These are phyloP conservation scores for Chalcis sispes DNA, from an alignment of 2,888 invertebrate genomes.

Conservation along the genomic window DNA sequence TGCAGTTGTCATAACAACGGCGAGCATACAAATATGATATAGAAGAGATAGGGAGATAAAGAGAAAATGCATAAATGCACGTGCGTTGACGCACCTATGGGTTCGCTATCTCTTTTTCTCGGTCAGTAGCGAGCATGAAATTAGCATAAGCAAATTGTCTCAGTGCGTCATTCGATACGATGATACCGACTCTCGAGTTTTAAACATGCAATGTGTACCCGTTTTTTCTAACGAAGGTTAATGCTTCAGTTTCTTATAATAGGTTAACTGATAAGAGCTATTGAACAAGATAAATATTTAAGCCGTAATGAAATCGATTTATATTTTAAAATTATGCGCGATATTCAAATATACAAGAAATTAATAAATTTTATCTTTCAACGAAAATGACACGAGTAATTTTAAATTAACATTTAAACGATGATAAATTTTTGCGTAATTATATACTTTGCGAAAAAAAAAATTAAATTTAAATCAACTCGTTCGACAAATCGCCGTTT, in stretches of 20 bases:
- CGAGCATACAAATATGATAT: background rate
- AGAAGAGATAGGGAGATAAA: background rate
- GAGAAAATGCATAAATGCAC: constrained; percentile 12
- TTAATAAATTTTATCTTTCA: too few species aligned
- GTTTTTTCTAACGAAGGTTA: constrained; percentile 17
- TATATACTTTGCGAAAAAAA: too few species aligned
- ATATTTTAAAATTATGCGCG: too few species aligned
- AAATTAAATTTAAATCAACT: background rate
- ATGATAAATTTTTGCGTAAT: background rate
- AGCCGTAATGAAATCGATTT: background rate
- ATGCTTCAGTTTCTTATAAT: too few species aligned
- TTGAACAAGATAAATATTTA: constrained; percentile 15
- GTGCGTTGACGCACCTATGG: background rate
- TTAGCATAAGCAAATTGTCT: constrained; percentile 40
- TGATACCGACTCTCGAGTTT: background rate
- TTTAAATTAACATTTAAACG: too few species aligned
- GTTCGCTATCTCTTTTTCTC: background rate
- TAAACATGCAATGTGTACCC: constrained; percentile 6
- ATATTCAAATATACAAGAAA: background rate
- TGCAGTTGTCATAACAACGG: constrained; percentile 42
- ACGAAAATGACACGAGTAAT: too few species aligned
- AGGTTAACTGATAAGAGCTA: too few species aligned
- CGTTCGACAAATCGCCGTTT: constrained; percentile 11
- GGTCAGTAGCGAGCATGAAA: background rate
- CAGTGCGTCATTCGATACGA: constrained; percentile 13